Base-by-base conservation (phyloP, 2,113 vertebrate genomes). In the Brachionichthys hirsutus region DNA sequence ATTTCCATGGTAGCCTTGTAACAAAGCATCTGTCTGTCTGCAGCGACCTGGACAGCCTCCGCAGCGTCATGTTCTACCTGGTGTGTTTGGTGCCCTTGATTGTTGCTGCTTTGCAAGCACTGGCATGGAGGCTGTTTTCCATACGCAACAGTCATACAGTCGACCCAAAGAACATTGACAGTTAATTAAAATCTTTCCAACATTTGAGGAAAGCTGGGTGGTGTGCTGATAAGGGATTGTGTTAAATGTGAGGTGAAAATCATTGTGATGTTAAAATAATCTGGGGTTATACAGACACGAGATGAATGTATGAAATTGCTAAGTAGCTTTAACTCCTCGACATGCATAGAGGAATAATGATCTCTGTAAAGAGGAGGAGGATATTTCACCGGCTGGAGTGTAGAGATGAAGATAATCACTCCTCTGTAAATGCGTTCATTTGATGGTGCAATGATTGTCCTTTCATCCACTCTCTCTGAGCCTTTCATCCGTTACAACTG, bases 101-200 rank as follows among this genome's bases (percentile, higher is more conserved):
- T 77, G 66, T 94, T 8, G 73, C 94, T 18, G 48, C 63, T 3
- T 12, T 92, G 17, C 94, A 94, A 79, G 90, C 93, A 52, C 60
- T 96, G 70, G 87, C 81, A 0, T 97, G 95, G 94, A 94, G 76
- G 42, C 92, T 83, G 0, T 96, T 94, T 79, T 94, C 94, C 6
- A 93, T 94, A 72, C 92, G 92, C 65, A 90, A 66, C 58, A 97
- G 92, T 70, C 95, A 97, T 58, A 67, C 81, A 0, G 55, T 85
- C 1, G 81, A 88, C 22, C 0, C 50, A 2, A 91, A 89, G 44
- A 83, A 88, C 59, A 55, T 73, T 6, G 89, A 92, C 47, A 24
- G 73, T 46, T 92, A 42, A 82, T 12, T 20, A 42, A 12, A 14
- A 2, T 56, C 0, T 54, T 35, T 17, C 43, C 2, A 3, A 9